These are phyloP conservation scores for Bos taurus DNA, from an alignment of 2,113 vertebrate species.

Conservation along the genomic window ARS-UCD2.0 NC_037328.1:134374001-134374500, in stretches of 20 bases:
- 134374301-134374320: neutral
- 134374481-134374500: neutral
- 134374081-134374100: neutral
- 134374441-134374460: neutral
- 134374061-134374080: neutral
- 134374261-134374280: neutral
- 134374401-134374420: neutral
- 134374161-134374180: neutral
- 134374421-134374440: neutral
- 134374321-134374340: neutral
- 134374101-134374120: neutral
- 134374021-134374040: neutral
- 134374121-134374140: neutral
- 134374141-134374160: neutral
- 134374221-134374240: neutral
- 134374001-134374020: constrained; percentile 2
- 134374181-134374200: neutral
- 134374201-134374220: neutral
- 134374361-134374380: neutral
- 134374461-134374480: constrained; percentile 26
- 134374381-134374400: neutral
- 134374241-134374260: neutral
- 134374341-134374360: neutral
- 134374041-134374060: neutral
- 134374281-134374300: neutral